Evolutionary conservation across 35 echinoderm and acorn worm genomes (phyloP).

Genomic region (Hemicentrotus pulcherrimus): DNA sequence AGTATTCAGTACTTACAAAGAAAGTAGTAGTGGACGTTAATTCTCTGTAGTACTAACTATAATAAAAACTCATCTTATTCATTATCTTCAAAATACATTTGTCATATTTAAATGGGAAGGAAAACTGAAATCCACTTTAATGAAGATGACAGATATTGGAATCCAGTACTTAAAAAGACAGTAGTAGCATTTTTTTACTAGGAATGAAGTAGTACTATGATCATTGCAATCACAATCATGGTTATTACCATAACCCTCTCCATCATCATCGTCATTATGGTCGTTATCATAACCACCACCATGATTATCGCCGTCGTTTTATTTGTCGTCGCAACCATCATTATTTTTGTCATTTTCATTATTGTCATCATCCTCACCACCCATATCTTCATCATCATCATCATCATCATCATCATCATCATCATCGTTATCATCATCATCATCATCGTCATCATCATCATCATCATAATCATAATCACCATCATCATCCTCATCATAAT

Average conservation of each 20-base stretch:
- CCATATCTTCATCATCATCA: too few species aligned
- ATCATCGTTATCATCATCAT: too few species aligned
- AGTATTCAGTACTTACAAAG: not conserved
- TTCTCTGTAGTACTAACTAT: not conserved
- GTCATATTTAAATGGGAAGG: not conserved
- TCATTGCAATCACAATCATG: not conserved
- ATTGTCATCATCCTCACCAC: too few species aligned
- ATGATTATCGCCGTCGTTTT: not conserved
- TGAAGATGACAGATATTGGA: not conserved
- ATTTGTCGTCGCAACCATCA: too few species aligned
- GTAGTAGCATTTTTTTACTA: not conserved
- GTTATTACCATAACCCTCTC: not conserved
- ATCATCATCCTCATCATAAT: too few species aligned
- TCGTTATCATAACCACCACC: not conserved
- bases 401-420: too few species aligned
- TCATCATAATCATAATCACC: too few species aligned
- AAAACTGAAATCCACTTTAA: not conserved
- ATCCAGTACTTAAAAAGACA: not conserved
- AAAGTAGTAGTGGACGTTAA: not conserved
- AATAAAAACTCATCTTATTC: not conserved
- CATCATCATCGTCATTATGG: not conserved
- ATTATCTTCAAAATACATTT: not conserved
- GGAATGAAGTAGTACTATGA: not conserved
- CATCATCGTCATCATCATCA: too few species aligned
- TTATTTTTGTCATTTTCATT: too few species aligned